Percentiles rank a stretch among this genome's conserved stretches.
phyloP scores from a whole-genome alignment of 2,113 vertebrate genomes.

The Podilymbus podiceps region DNA sequence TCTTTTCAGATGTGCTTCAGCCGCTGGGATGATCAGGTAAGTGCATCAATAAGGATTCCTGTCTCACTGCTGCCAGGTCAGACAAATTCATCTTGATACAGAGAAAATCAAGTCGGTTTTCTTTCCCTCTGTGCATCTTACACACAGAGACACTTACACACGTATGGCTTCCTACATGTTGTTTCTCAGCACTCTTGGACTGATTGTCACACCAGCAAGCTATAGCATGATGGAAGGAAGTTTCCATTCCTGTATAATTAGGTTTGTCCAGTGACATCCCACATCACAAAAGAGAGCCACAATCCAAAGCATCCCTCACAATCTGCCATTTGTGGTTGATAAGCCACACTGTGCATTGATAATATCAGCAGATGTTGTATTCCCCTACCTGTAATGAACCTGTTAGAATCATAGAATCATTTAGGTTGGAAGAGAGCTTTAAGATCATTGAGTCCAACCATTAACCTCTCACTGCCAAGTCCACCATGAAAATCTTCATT shows the following conservation, averaged over 20 bases:
- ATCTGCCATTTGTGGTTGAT: background rate
- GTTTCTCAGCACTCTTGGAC: background rate
- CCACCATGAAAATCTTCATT: background rate
- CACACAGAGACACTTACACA: background rate
- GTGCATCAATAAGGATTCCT: background rate
- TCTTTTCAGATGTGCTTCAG: background rate
- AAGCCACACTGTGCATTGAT: background rate
- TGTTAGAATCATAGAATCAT: background rate
- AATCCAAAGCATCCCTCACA: background rate
- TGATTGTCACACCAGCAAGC: background rate
- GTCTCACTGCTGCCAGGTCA: background rate
- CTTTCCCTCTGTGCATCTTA: background rate
- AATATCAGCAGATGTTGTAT: background rate
- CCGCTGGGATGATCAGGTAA: background rate
- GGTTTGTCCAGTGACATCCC: background rate
- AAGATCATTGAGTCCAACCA: too few relatives aligned
- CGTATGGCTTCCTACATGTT: background rate
- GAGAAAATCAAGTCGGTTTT: background rate
- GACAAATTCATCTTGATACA: background rate
- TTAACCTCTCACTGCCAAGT: too few relatives aligned
- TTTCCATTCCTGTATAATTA: background rate
- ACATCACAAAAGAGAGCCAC: background rate
- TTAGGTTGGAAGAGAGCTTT: too few relatives aligned
- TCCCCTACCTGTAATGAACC: background rate
- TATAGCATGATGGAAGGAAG: background rate